A percentile compares a stretch with the other conserved stretches of the same genome.
These are phyloP conservation scores for Saccostrea glomerata DNA, from an alignment of 1,140 invertebrate species.

Conservation along the genomic window DNA sequence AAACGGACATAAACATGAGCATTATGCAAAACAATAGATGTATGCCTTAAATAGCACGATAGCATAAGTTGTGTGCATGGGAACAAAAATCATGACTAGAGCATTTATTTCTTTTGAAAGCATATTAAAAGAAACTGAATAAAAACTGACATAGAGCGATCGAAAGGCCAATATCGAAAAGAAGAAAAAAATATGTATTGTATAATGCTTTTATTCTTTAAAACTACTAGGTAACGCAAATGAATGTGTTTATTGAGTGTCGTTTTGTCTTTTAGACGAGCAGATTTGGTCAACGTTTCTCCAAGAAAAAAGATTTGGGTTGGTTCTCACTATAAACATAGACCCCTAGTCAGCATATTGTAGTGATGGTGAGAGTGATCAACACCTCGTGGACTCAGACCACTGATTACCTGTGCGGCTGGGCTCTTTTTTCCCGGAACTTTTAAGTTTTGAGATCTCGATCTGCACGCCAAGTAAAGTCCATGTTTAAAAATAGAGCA, in stretches of 20 bases:
- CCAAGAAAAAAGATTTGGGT: background rate
- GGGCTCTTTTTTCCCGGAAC: background rate
- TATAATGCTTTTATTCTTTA: too few relatives aligned
- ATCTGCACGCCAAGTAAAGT: background rate
- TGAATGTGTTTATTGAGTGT: too few relatives aligned
- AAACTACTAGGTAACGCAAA: too few relatives aligned
- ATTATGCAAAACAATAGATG: background rate
- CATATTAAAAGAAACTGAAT: background rate
- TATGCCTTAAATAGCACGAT: background rate
- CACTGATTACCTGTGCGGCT: background rate
- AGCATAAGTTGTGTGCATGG: background rate
- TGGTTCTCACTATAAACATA: background rate
- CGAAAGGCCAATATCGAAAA: background rate
- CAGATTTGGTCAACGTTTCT: too few relatives aligned
- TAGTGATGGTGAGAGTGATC: background rate
- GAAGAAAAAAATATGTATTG: too few relatives aligned
- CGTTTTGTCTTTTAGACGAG: too few relatives aligned
- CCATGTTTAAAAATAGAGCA: conserved; percentile 3
- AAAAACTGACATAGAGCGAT: background rate
- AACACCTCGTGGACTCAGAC: conserved; percentile 29
- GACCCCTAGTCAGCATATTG: background rate
- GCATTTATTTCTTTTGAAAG: background rate
- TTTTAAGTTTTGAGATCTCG: background rate
- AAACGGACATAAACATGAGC: background rate
- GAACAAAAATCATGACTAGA: background rate